Evolutionary conservation across 2,113 vertebrate species (phyloP), one percentile per base, ranked within the genome.

Genomic region (Platysternon megacephalum): DNA sequence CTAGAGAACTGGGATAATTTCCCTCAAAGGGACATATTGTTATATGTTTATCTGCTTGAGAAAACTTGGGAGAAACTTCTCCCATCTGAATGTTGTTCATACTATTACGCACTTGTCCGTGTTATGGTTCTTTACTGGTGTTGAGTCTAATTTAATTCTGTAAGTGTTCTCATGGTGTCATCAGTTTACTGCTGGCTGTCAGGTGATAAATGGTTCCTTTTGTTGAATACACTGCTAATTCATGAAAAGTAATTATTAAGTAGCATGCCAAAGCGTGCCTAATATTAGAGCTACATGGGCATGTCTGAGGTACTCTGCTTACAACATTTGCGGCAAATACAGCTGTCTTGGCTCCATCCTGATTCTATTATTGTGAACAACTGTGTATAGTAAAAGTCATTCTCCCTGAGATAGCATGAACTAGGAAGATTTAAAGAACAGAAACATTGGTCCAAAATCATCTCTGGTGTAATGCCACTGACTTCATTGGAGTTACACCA

Each of bases 201-300:
- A 94, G 72, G 52, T 92, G 81, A 86, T 83, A 93, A 95, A 92
- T 86, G 78, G 52, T 89, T 82, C 26, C 28, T 95, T 94, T 79
- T 81, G 87, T 58, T 91, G 93, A 93, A 51, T 65, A 79, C 11
- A 49, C 51, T 89, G 16, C 55, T 94, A 94, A 91, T 91, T 92
- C 86, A 61, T 79, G 52, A 79, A 92, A 72, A 87, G 21, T 39
- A 46, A 88, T 94, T 44, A 29, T 91, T 92, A 86, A 94, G 44
- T 79, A 91, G 22, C 80, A 51, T 52, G 49, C 80, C 26, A 95
- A 93, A 95, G 61, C 72, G 53, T 83, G 88, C 87, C 78, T 95
- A 78, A 87, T 91, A 86, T 39, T 61, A 82, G 48, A 85, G 61
- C 55, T 80, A 72, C 65, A 49, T 88, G 81, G 92, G 86, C 91